Percentiles rank a stretch among this genome's conserved stretches.
Evolutionary conservation across 1,140 invertebrate genomes (phyloP).

Genomic region (Dinothrombium tinctorium): DNA sequence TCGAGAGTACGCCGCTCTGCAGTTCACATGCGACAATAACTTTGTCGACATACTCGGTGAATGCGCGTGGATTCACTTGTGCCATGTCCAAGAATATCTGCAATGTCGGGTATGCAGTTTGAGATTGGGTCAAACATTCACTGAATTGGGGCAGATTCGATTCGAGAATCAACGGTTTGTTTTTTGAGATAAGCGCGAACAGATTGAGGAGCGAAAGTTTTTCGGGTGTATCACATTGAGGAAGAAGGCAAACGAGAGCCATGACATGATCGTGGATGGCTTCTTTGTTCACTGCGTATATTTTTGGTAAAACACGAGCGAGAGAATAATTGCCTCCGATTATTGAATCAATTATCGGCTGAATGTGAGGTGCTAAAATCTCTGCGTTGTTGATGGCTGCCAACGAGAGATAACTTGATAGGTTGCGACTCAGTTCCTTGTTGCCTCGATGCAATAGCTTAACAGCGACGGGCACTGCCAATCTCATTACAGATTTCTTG

Average conservation of each 20-base stretch:
- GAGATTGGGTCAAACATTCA: slow-evolving; percentile 34
- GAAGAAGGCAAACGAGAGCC: slow-evolving; percentile 48
- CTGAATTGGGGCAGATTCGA: slow-evolving; percentile 47
- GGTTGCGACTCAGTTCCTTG: slow-evolving; percentile 57
- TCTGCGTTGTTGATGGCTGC: slow-evolving; percentile 74
- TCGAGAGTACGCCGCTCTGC: slow-evolving; percentile 34
- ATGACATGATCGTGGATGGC: slow-evolving; percentile 57
- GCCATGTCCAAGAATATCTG: slow-evolving; percentile 53
- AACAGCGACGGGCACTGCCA: slow-evolving; percentile 64
- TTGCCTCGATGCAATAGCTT: slow-evolving; percentile 75
- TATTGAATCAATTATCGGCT: slow-evolving; percentile 67
- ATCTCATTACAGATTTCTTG: slow-evolving; percentile 63
- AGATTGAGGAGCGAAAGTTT: slow-evolving; percentile 53
- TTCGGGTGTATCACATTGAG: slow-evolving; percentile 54
- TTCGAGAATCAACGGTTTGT: slow-evolving; percentile 48
- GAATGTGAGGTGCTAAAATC: slow-evolving; percentile 54
- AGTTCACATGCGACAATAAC: slow-evolving; percentile 38
- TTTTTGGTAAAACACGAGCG: slow-evolving; percentile 55
- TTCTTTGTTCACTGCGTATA: slow-evolving; percentile 60
- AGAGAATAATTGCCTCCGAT: slow-evolving; percentile 63
- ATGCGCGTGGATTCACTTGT: slow-evolving; percentile 33
- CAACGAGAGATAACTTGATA: slow-evolving; percentile 68
- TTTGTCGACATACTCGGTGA: slow-evolving; percentile 38
- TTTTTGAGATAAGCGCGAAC: slow-evolving; percentile 49
- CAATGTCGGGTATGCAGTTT: slow-evolving; percentile 34